Evolutionary conservation across 2,797 vertebrate genomes (phyloP).

Genomic region (Miichthys miiuy): DNA sequence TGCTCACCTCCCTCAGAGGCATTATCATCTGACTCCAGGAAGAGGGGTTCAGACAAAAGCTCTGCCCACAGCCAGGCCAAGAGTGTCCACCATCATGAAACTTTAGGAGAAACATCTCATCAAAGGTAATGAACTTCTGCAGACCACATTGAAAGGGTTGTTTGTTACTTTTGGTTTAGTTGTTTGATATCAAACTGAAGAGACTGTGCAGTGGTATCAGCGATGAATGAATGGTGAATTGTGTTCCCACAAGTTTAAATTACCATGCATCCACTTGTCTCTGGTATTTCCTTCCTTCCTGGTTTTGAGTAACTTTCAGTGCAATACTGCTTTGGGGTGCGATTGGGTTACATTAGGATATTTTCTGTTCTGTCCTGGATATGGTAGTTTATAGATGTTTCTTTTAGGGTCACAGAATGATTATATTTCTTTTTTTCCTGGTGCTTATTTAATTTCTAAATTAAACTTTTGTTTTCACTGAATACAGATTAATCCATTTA

Average conservation of each 20-base stretch:
- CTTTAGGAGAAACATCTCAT: constrained; percentile 84
- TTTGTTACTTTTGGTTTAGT: background rate
- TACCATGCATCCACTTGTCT: constrained; percentile 3
- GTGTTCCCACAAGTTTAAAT: constrained; percentile 21
- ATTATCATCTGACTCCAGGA: constrained; percentile 84
- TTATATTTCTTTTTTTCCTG: constrained; percentile 2
- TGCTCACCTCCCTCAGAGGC: constrained; percentile 82
- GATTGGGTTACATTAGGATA: background rate
- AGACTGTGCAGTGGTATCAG: background rate
- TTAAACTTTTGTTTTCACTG: background rate
- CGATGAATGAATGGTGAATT: constrained; percentile 1
- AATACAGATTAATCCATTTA: constrained; percentile 11
- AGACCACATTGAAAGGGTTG: background rate
- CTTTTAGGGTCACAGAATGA: background rate
- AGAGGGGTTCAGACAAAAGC: constrained; percentile 76
- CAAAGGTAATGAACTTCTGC: constrained; percentile 83
- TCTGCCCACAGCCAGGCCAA: constrained; percentile 77
- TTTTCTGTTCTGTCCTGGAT: background rate
- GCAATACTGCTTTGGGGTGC: constrained; percentile 3
- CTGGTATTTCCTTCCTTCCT: constrained; percentile 39
- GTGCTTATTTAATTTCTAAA: background rate
- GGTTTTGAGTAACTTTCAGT: constrained; percentile 13
- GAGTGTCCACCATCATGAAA: constrained; percentile 82
- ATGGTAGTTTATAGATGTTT: background rate
- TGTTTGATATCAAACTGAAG: constrained; percentile 2